These are phyloP conservation scores for Harpagoxenus sublaevis DNA, from an alignment of 2,888 invertebrate genomes.

Conservation along the genomic window DNA sequence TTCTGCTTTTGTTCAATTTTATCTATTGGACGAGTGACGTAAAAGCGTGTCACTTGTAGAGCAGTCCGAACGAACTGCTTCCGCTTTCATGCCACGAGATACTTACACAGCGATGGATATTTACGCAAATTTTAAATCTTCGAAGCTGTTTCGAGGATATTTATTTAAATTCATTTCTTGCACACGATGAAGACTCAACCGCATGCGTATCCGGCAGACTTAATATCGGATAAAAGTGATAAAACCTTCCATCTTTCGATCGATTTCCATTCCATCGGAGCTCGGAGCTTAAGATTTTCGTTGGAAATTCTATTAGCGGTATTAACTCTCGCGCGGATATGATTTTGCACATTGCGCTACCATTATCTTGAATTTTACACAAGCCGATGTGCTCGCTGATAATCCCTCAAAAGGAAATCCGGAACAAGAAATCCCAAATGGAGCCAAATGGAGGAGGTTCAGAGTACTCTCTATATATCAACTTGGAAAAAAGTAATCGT, in stretches of 20 bases:
- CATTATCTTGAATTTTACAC: constrained; percentile 72
- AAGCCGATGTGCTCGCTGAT: constrained; percentile 55
- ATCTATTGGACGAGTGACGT: constrained; percentile 6
- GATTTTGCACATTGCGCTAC: constrained; percentile 49
- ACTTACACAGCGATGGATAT: not conserved
- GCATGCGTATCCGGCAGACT: not conserved
- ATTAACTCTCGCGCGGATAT: constrained; percentile 49
- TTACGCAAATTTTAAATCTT: not conserved
- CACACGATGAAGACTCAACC: not conserved
- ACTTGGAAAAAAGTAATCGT: constrained; percentile 8
- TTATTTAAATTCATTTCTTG: not conserved
- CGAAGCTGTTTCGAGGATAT: not conserved
- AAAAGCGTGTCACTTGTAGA: not conserved
- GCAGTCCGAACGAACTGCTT: not conserved
- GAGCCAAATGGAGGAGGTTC: constrained; percentile 8
- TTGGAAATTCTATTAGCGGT: constrained; percentile 67
- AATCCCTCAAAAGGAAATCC: constrained; percentile 65
- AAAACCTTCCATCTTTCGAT: not conserved
- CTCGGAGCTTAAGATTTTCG: constrained; percentile 24
- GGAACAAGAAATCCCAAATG: constrained; percentile 25
- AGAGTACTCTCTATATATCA: not conserved
- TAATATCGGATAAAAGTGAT: constrained; percentile 13
- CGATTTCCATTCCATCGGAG: constrained; percentile 17
- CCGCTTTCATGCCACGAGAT: not conserved
- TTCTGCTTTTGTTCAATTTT: constrained; percentile 1